Base-by-base conservation (phyloP, 2,888 invertebrate species). In the Tipula lateralis region DNA sequence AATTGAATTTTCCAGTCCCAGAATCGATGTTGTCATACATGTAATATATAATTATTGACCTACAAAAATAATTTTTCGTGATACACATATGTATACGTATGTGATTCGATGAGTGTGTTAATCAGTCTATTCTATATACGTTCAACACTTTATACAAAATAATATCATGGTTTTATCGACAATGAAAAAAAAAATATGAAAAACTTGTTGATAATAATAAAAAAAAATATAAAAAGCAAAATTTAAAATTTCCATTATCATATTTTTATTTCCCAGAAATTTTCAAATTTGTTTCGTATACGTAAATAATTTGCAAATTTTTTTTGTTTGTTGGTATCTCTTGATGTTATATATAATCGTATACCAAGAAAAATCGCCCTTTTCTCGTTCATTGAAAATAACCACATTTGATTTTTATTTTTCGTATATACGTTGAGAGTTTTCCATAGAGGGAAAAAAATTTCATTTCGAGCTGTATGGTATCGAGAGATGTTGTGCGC, bases 1-100 rank as follows among this genome's bases (percentile, higher is more conserved):
- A 66, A 66, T 66, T 66, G 66, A 66, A 66, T 66, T 66, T 66
- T 66, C 66, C 66, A 66, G 66, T 66, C 66, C 66, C 66, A 66
- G 66, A 66, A 66, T 24, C 24, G 66, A 66, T 24, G 66, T 66
- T 66, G 66, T 24, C 66, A 66, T 66, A 66, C 66, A 66, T 66
- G 24, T 66, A 24, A 66, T 66, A 50, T n/a, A 50, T 50, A 24
- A 66, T 19, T 66, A 66, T 66, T 66, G 66, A 66, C 66, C 66
- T 66, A 66, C 66, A 66, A 66, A 66, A 66, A 66, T 24, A 13
- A 66, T 66, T 66, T 66, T 66, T 66, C 66, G 66, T 66, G 66
- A 44, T 44, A 44, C 39, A 39, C 39, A 13, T 39, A 44, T 44
- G 44, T 9, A 44, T 24, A n/a, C 3, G 24, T 9, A 24, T 24